Evolutionary conservation across 1,140 invertebrate species (phyloP).

Genomic region (Lineus longissimus): DNA sequence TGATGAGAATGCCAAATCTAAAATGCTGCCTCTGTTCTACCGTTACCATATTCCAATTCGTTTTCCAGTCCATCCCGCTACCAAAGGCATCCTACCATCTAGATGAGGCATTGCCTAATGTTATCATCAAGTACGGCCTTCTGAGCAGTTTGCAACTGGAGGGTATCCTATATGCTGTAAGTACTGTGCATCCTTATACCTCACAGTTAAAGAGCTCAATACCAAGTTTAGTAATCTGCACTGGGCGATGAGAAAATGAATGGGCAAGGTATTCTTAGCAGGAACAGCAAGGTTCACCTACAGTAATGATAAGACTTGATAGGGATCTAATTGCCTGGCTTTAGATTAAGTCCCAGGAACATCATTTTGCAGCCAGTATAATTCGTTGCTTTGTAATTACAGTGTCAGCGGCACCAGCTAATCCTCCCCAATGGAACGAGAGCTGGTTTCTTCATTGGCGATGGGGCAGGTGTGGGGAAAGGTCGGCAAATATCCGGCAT

Average conservation of each 20-base stretch:
- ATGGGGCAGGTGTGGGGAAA: slow-evolving; percentile 49
- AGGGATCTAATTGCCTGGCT: no score
- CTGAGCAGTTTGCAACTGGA: slow-evolving; percentile 48
- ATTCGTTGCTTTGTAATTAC: slow-evolving; percentile 18
- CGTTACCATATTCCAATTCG: no score
- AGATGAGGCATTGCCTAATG: slow-evolving; percentile 29
- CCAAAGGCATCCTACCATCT: slow-evolving; percentile 37
- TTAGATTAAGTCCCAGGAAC: no score
- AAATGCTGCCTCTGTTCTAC: no score
- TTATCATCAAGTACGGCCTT: slow-evolving; percentile 33
- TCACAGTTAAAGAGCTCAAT: no score
- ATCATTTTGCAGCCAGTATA: no score
- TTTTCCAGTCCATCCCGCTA: slow-evolving; percentile 30
- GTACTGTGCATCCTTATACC: slow-evolving; percentile 12
- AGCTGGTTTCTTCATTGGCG: slow-evolving; percentile 47
- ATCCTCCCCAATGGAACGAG: slow-evolving; percentile 38
- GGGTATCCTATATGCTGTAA: slow-evolving; percentile 46
- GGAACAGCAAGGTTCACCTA: no score
- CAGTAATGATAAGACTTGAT: no score
- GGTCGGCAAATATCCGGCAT: slow-evolving; percentile 46
- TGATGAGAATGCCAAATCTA: no score
- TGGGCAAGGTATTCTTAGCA: no score
- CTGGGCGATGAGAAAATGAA: no score
- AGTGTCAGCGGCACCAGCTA: slow-evolving; percentile 47
- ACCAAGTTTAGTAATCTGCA: no score